Conservation (phyloP, 2,888 invertebrate species). For the Rhagophthalmus giganteus region DNA sequence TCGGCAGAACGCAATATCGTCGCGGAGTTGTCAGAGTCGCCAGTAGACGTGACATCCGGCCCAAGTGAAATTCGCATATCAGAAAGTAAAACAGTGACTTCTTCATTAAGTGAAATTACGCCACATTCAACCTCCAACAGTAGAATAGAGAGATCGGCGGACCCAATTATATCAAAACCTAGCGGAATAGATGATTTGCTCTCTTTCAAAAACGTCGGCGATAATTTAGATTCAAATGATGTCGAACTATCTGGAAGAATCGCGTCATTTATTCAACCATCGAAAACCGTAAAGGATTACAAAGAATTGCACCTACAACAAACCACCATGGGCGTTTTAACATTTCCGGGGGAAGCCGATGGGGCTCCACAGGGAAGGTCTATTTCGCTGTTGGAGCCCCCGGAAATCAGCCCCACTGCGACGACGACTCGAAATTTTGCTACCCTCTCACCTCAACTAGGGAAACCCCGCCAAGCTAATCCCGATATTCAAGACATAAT, state of each 20-base stretch:
- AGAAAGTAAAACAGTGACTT: constrained; percentile 28
- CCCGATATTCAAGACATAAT: constrained; percentile 89
- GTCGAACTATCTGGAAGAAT: constrained; percentile 54
- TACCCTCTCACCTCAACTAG: constrained; percentile 56
- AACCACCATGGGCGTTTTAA: constrained; percentile 41
- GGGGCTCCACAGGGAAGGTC: constrained; percentile 75
- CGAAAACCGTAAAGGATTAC: constrained; percentile 58
- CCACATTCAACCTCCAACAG: constrained; percentile 44
- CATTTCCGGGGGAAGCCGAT: constrained; percentile 73
- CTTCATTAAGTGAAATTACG: constrained; percentile 49
- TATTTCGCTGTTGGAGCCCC: constrained; percentile 70
- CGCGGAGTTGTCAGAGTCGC: constrained; percentile 12
- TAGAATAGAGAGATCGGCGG: constrained; percentile 56
- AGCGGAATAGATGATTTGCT: constrained; percentile 56
- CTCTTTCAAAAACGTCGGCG: constrained; percentile 61
- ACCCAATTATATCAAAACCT: constrained; percentile 62
- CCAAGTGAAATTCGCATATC: constrained; percentile 39
- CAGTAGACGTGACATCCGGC: constrained; percentile 40
- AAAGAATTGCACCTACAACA: constrained; percentile 29
- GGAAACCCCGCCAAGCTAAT: constrained; percentile 61
- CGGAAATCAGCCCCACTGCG: constrained; percentile 55
- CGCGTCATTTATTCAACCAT: constrained; percentile 59
- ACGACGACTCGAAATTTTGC: constrained; percentile 59
- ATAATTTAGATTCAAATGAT: constrained; percentile 56
- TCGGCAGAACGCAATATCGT: constrained; percentile 53